A percentile compares a stretch with the other conserved stretches of the same genome.
Evolutionary conservation across 2,113 vertebrate genomes (phyloP).

Genomic region (Amblyornis subalaris): DNA sequence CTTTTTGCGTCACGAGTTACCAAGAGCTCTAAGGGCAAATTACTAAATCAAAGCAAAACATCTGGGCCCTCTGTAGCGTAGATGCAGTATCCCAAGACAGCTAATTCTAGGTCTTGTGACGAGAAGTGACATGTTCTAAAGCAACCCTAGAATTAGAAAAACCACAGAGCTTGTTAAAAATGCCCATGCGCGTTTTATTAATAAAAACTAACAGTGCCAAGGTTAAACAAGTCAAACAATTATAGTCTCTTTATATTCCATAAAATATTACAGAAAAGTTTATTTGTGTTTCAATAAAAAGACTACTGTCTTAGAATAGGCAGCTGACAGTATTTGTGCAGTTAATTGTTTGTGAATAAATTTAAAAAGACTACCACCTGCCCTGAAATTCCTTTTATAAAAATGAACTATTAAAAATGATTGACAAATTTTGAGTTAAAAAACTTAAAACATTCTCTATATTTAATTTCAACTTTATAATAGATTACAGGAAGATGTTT

Average conservation of each 20-base stretch:
- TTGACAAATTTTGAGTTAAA: slow-evolving; percentile 85
- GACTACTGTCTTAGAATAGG: slow-evolving; percentile 77
- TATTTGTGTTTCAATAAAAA: slow-evolving; percentile 83
- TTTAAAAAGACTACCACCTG: slow-evolving; percentile 77
- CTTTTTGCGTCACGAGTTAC: not conserved
- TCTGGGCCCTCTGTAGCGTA: not conserved
- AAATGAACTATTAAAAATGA: slow-evolving; percentile 83
- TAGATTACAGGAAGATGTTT: slow-evolving; percentile 96
- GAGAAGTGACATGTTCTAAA: not conserved
- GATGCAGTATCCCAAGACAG: not conserved
- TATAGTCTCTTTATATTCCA: slow-evolving; percentile 83
- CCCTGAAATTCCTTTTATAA: slow-evolving; percentile 77
- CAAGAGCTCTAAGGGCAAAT: not conserved
- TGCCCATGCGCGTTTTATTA: slow-evolving; percentile 84
- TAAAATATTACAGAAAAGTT: slow-evolving; percentile 87
- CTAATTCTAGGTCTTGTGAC: not conserved
- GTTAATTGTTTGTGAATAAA: slow-evolving; percentile 76
- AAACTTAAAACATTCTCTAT: slow-evolving; percentile 98
- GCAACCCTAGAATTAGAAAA: slow-evolving; percentile 68
- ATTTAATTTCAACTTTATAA: slow-evolving; percentile 99
- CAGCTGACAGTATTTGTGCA: slow-evolving; percentile 79
- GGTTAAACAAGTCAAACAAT: slow-evolving; percentile 83
- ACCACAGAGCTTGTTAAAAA: slow-evolving; percentile 77
- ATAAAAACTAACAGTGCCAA: slow-evolving; percentile 85
- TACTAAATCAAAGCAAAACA: not conserved